Evolutionary conservation across 1,140 invertebrate genomes (phyloP).

Genomic region (Mylabris phalerata): DNA sequence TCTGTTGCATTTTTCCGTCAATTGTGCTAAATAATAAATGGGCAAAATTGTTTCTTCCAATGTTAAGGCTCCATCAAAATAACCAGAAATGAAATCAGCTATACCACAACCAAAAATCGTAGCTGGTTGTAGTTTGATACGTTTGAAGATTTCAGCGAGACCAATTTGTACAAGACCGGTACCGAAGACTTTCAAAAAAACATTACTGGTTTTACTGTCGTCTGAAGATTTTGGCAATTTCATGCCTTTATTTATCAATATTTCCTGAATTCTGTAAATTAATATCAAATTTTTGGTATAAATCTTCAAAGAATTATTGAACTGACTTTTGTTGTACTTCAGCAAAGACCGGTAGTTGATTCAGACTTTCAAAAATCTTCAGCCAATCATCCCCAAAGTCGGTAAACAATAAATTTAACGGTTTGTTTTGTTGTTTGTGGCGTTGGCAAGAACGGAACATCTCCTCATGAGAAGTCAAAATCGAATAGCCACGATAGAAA

Average conservation of each 20-base stretch:
- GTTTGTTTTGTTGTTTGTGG: not conserved
- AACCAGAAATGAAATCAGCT: constrained; percentile 73
- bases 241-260: too few relatives aligned
- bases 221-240: too few relatives aligned
- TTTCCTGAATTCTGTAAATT: too few relatives aligned
- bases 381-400: not conserved
- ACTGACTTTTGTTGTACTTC: too few relatives aligned
- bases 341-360: too few relatives aligned
- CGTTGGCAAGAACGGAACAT: constrained; percentile 19
- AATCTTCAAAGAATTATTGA: too few relatives aligned
- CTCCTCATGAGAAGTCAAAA: constrained; percentile 44
- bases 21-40: too few relatives aligned
- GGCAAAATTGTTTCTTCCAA: constrained; percentile 3
- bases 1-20: too few relatives aligned
- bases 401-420: not conserved
- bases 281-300: too few relatives aligned
- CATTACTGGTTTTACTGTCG: too few relatives aligned
- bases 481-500: constrained; percentile 50
- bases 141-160: constrained; percentile 62
- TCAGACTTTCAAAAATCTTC: too few relatives aligned
- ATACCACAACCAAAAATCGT: constrained; percentile 69
- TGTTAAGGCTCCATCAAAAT: constrained; percentile 53
- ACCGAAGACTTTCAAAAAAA: constrained; percentile 51
- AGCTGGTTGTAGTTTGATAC: constrained; percentile 58
- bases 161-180: constrained; percentile 74